Base-by-base conservation (phyloP, 2,888 invertebrate genomes). In the Latrodectus elegans region DNA sequence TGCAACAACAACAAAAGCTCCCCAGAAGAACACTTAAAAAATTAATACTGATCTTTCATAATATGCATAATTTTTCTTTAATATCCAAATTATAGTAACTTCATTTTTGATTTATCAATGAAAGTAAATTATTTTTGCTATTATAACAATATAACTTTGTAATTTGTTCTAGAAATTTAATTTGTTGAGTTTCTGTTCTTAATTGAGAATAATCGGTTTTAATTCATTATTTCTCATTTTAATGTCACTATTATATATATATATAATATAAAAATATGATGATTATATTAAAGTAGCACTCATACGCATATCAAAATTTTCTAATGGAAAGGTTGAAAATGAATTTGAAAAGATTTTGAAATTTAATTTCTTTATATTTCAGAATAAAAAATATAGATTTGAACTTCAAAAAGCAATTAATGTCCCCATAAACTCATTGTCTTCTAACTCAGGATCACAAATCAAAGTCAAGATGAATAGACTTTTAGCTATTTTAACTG, bases 351-450 rank as follows among this genome's bases (percentile, higher is more conserved):
- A 22, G 10, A 6, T 22, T 60, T 74, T 22, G 53, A 12, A 53
- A 14, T 12, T 22, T 76, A 12, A 4, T 51, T 64, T 38, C 12
- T 17, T 51, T 77, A 17, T 74, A 22, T 17, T 92, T 93, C 17
- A 92, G 71, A 92, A 94, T 89, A 97, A 97, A 92, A 95, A 95
- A 91, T 96, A 96, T 91, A 94, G 95, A 91, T 96, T 96, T 92
- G 95, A 96, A 89, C 91, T 92, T 9, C 92, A 96, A 92, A 97
- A 96, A 92, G 96, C 96, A 80, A 95, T 97, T 6, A 97, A 96
- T 92, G 95, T 95, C 76, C 96, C 97, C 4, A 94, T 97, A 0
- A 98, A 98, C 93, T 95, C 97, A 11, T 95, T 98, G 84, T 96
- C 97, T 8, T 95, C 95, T 4, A 94, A 95, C 1, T 96, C 94